Base-by-base conservation (phyloP, 1,140 invertebrate genomes). In the Drosophila miranda region DNA sequence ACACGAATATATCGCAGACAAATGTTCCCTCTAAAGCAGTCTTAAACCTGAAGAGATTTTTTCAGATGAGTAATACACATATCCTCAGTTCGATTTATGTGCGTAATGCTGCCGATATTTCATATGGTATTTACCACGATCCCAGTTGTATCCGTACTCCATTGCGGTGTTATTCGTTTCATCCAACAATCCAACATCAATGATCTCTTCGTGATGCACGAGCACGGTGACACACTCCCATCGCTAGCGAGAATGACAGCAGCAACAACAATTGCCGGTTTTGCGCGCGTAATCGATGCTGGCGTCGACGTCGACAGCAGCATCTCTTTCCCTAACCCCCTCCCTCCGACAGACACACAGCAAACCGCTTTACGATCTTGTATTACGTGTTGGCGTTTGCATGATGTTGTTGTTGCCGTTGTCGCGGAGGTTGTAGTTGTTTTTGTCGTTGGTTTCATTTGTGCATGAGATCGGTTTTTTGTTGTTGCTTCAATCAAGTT, bases 381-480 rank as follows among this genome's bases (percentile, higher is more conserved):
- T 87, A 86, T 86, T 87, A 86, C 81, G 81, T 86, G 77, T 86
- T 86, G 81, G 67, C 50, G 78, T 84, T 78, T 62, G 56, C 56
- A 61, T 73, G 59, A 34, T 43, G 58, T 61, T 55, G 59, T 43
- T 49, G 58, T 61, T 55, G 21, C 34, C 30, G 28, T 68, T 49
- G 38, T 57, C 69, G 43, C 68, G 63, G 21, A 38, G 41, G 38
- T 59, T 49, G 26, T 60, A 69, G 42, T 78, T 68, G 41, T 61
- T 62, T 78, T 74, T 43, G 55, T 69, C 70, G 38, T 61, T 77
- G 62, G 56, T 68, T 86, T 77, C 86, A 78, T 83, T 83, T 84
- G 80, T 76, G 72, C 69, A 75, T 76, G 64, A 38, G 46, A 63
- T 80, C 57, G 60, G 50, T 62, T 71, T 55, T 21, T 23, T 53